phyloP scores from a whole-genome alignment of 2,797 vertebrate species.

The Parotocinclus haroldoi region DNA sequence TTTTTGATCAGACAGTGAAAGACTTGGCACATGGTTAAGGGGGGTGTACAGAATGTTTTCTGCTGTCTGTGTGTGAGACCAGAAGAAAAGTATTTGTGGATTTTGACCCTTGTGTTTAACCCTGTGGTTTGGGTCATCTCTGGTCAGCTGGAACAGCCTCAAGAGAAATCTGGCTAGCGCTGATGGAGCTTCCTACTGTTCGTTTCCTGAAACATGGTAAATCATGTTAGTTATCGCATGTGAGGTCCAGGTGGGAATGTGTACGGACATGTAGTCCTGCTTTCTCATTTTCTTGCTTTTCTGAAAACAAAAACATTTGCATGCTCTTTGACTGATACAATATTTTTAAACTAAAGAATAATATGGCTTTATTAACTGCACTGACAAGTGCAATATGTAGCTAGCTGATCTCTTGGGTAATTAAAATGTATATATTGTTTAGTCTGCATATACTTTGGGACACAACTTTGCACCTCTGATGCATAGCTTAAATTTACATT shows the following conservation, averaged over 20 bases:
- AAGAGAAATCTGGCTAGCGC: constrained; percentile 3
- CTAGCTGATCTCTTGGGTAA: neutral
- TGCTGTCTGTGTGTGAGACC: constrained; percentile 3
- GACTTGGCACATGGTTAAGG: no score
- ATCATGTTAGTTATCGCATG: constrained; percentile 12
- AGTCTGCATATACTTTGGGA: no score
- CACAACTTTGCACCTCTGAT: no score
- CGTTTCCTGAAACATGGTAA: constrained; percentile 12
- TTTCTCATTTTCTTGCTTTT: neutral
- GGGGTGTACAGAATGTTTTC: no score
- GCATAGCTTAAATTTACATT: no score
- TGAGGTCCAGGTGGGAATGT: constrained; percentile 2
- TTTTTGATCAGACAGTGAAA: no score
- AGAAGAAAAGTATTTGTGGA: neutral
- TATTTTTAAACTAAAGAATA: no score
- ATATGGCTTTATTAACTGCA: no score
- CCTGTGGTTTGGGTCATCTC: constrained; percentile 11
- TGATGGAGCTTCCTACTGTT: constrained; percentile 12
- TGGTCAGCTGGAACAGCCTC: constrained; percentile 15
- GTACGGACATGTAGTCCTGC: neutral
- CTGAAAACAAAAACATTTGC: neutral
- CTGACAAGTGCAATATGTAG: no score
- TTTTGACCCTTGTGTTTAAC: constrained; percentile 23
- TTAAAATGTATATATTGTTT: no score
- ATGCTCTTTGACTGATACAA: neutral